Evolutionary conservation across 2,888 invertebrate species (phyloP), one percentile per base, ranked within the genome.

Genomic region (Pristionchus arcanus): DNA sequence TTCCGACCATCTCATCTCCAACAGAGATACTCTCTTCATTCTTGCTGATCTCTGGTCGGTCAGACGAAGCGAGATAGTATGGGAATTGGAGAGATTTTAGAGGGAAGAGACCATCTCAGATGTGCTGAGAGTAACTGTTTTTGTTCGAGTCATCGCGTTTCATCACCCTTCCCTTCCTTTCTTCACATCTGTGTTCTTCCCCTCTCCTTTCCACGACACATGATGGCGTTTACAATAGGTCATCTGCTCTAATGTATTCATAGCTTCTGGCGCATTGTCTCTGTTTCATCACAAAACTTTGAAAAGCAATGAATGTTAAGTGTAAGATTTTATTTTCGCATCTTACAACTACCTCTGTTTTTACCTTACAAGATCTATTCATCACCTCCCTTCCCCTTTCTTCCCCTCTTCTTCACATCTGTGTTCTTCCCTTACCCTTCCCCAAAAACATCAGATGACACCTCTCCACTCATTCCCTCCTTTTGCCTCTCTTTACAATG

Each of bases 111-210:
- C 63, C 63, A n/a, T 63, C 63, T 59, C 19, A 59, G 25, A 21
- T 63, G 25, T 63, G 42, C 63, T 2, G 63, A 63, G 63, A 63
- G 63, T 63, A 25, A 63, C 63, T 63, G 63, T 63, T n/a, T 63
- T 63, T 63, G 63, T 63, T 9, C 25, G 63, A 2, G 25, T 11
- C n/a, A 0, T 7, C 11, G 25, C 25, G 11, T n/a, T 63, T 7
- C 25, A 25, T 63, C 63, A 63, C 25, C 63, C 63, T 63, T 55
- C 19, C 63, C 63, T n/a, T 63, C n/a, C n/a, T 25, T 63, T 63
- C 63, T n/a, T 59, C 63, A 63, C 63, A 63, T 63, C 63, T 63
- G 63, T 63, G 63, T 63, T 63, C 63, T n/a, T 21, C 55, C 49
- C 55, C 19, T 21, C 15, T 59, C 21, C 21, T 21, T 59, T 59